phyloP scores from a whole-genome alignment of 2,888 invertebrate species.

The Philopedon plagiatum region DNA sequence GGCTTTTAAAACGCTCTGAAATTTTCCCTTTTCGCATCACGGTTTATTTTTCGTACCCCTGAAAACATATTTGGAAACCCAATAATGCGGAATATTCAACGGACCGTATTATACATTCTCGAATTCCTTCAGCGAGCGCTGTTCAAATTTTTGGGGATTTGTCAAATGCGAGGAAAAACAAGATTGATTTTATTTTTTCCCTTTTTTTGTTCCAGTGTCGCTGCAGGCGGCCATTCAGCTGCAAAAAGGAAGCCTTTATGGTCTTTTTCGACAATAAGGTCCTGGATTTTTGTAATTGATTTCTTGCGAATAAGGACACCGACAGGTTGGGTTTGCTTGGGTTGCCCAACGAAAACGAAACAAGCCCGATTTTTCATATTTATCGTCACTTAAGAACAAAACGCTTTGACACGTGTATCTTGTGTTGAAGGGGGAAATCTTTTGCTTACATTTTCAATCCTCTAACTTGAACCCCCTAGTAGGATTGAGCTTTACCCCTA shows the following conservation, averaged over 20 bases:
- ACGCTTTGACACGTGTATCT: too few species aligned
- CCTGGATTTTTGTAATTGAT: neutral
- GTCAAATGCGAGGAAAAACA: constrained; percentile 28
- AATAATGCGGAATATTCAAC: constrained; percentile 12
- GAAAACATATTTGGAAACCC: constrained; percentile 7
- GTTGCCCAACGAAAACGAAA: too few species aligned
- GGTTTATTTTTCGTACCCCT: neutral
- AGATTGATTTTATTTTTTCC: constrained; percentile 40
- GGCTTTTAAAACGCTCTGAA: constrained; percentile 2
- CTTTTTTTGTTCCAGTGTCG: constrained; percentile 6
- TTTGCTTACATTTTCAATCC: too few species aligned
- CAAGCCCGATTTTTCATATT: too few species aligned
- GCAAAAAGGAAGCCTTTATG: neutral
- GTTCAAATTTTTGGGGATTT: constrained; percentile 37
- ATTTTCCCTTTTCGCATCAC: neutral
- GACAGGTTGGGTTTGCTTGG: too few species aligned
- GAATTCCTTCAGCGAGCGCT: neutral
- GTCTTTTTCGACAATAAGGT: neutral
- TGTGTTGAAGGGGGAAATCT: too few species aligned
- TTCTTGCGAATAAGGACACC: too few species aligned
- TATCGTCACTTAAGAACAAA: too few species aligned
- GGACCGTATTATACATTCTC: constrained; percentile 1
- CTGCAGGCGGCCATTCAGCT: neutral
- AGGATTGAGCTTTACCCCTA: too few species aligned
- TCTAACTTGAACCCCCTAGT: too few species aligned